These are phyloP conservation scores for Menidia beryllina DNA, from an alignment of 2,113 vertebrate genomes.

Conservation along the genomic window DNA sequence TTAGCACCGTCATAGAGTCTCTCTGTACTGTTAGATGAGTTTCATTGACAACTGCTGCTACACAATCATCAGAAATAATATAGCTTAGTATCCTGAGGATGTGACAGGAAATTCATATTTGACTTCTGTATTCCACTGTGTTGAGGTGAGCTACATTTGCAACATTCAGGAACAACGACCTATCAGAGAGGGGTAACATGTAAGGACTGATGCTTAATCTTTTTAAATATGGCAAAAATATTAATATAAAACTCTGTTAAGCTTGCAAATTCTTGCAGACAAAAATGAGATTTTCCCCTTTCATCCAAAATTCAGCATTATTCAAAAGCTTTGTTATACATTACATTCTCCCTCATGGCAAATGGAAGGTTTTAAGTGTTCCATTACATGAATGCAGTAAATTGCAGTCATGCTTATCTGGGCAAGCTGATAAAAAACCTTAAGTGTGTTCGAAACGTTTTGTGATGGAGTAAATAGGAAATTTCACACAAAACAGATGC, in stretches of 20 bases:
- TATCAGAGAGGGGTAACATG: constrained; percentile 24
- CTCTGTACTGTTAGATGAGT: constrained; percentile 31
- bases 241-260: constrained; percentile 15
- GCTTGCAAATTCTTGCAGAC: constrained; percentile 20
- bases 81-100: constrained; percentile 60
- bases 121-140: constrained; percentile 30
- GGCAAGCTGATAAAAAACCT: constrained; percentile 37
- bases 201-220: constrained; percentile 17
- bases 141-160: constrained; percentile 25
- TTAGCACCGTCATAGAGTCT: constrained; percentile 7
- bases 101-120: constrained; percentile 68
- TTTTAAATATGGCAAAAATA: constrained; percentile 39
- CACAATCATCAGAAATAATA: constrained; percentile 71
- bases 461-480: constrained; percentile 55
- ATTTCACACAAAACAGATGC: constrained; percentile 26
- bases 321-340: constrained; percentile 20
- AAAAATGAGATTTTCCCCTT: constrained; percentile 11
- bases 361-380: constrained; percentile 21
- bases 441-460: constrained; percentile 30
- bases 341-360: constrained; percentile 2
- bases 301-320: constrained; percentile 1
- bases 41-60: constrained; percentile 64
- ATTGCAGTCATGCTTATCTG: constrained; percentile 16
- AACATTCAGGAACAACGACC: constrained; percentile 38
- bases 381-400: constrained; percentile 1